Percentiles rank a stretch among this genome's conserved stretches.
These are phyloP conservation scores for Furnarius figulus DNA, from an alignment of 2,113 vertebrate species.

Conservation along the genomic window DNA sequence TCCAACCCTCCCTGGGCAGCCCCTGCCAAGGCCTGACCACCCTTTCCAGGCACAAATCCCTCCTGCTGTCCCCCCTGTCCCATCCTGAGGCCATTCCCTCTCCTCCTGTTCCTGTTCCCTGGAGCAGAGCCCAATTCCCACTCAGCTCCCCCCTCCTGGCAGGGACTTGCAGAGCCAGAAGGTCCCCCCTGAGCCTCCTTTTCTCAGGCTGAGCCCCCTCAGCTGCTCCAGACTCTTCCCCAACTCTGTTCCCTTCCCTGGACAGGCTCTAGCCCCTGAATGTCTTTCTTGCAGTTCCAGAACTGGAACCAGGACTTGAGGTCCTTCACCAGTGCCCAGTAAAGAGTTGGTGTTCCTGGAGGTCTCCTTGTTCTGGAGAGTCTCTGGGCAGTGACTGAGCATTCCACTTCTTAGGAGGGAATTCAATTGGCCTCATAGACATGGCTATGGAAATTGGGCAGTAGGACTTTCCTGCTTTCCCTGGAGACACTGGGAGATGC, in stretches of 20 bases:
- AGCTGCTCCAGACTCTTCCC: not conserved
- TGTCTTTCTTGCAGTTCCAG: not conserved
- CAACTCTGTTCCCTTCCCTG: not conserved
- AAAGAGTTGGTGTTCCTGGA: no score
- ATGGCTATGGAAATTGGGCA: rapidly evolving
- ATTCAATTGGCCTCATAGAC: rapidly evolving
- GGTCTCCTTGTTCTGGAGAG: no score
- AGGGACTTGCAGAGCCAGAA: not conserved
- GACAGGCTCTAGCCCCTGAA: not conserved
- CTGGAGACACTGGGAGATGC: rapidly evolving
- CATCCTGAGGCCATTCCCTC: not conserved
- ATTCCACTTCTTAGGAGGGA: rapidly evolving
- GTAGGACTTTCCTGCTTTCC: rapidly evolving
- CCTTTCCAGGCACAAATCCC: not conserved
- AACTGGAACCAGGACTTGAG: not conserved
- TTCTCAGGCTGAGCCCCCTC: not conserved
- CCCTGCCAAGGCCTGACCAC: not conserved
- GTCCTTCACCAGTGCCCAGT: not conserved
- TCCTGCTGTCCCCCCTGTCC: not conserved
- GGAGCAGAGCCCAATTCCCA: not conserved
- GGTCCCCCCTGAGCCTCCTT: not conserved
- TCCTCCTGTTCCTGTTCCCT: not conserved
- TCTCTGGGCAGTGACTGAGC: rapidly evolving
- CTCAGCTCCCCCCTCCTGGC: not conserved
- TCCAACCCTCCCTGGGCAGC: not conserved